Conservation (phyloP, 2,797 vertebrate species). For the Sebastes glaucus region DNA sequence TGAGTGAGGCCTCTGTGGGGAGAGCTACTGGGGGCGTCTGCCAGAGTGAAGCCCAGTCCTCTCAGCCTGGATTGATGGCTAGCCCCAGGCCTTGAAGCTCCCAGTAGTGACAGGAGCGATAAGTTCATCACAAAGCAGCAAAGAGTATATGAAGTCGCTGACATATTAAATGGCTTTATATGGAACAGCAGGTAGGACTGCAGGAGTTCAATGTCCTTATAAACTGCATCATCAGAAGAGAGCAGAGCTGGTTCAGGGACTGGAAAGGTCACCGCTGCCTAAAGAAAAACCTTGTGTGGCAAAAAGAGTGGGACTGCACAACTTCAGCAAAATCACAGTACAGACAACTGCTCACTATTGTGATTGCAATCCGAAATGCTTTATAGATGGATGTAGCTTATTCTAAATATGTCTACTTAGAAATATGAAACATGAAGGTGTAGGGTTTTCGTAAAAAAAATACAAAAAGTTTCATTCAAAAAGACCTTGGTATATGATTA, state of each 20-base stretch:
- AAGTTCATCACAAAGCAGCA: constrained; percentile 49
- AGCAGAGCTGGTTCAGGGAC: background rate
- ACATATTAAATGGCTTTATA: constrained; percentile 39
- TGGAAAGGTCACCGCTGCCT: background rate
- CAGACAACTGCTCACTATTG: background rate
- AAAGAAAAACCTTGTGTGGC: background rate
- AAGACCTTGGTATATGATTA: background rate
- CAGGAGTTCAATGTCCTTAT: constrained; percentile 17
- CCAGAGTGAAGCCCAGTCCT: constrained; percentile 51
- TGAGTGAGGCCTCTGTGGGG: constrained; percentile 45
- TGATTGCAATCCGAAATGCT: background rate
- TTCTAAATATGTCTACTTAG: background rate
- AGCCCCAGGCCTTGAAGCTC: constrained; percentile 39
- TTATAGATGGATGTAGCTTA: background rate
- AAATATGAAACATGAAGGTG: background rate
- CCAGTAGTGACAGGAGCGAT: constrained; percentile 45
- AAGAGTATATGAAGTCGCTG: constrained; percentile 39
- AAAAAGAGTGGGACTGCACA: background rate
- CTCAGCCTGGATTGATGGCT: constrained; percentile 50
- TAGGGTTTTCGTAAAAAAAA: no score
- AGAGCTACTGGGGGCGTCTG: constrained; percentile 45
- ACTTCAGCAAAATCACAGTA: background rate
- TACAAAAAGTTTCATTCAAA: no score
- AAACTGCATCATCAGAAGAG: constrained; percentile 16
- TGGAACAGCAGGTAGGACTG: constrained; percentile 14